Evolutionary conservation across 2,888 invertebrate genomes (phyloP).

Genomic region (Macrophya annulata): DNA sequence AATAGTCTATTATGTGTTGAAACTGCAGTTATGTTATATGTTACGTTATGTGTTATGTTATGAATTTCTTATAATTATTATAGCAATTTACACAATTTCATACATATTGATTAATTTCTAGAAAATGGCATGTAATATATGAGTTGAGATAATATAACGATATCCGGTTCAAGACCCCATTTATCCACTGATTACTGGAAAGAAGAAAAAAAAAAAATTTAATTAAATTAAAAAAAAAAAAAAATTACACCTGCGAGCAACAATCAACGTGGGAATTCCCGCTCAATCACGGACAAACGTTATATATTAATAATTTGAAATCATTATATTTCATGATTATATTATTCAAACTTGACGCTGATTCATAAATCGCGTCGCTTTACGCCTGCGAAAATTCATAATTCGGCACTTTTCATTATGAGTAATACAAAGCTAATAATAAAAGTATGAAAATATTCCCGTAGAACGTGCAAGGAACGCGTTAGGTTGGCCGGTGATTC

Average conservation of each 20-base stretch:
- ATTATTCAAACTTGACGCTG: neutral
- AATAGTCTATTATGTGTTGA: neutral
- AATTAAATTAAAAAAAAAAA: neutral
- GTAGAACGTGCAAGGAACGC: slow-evolving; percentile 18
- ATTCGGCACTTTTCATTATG: neutral
- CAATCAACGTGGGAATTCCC: slow-evolving; percentile 6
- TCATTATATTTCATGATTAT: neutral
- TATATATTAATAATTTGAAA: neutral
- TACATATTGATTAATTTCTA: slow-evolving; percentile 16
- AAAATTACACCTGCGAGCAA: neutral
- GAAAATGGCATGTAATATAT: neutral
- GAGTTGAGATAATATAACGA: neutral
- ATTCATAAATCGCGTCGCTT: neutral
- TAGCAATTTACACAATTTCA: neutral
- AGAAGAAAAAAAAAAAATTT: neutral
- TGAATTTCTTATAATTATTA: neutral
- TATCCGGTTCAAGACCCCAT: slow-evolving; percentile 18
- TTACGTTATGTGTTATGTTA: neutral
- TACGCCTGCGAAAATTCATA: neutral
- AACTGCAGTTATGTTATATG: neutral
- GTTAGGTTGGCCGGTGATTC: slow-evolving; percentile 67
- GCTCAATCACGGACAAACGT: neutral
- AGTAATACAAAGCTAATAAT: slow-evolving; percentile 5
- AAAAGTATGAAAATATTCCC: slow-evolving; percentile 34
- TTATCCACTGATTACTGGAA: slow-evolving; percentile 5